Evolutionary conservation across 2,888 invertebrate genomes (phyloP), one percentile per base, ranked within the genome.

Genomic region (Pseudococcus viburni): DNA sequence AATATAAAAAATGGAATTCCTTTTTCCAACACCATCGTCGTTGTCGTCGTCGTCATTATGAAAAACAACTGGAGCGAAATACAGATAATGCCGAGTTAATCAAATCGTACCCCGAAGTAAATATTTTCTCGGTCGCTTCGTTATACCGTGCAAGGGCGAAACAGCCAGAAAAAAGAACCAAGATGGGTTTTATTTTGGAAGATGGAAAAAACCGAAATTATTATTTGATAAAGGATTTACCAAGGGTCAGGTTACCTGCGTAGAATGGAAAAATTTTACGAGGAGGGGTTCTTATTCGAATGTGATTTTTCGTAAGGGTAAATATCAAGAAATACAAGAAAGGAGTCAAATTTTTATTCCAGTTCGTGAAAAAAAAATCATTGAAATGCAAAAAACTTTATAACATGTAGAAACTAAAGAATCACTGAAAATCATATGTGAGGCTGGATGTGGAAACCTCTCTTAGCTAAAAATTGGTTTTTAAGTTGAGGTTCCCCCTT

Each of bases 1-100:
- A 42, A 42, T 51, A 55, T 59, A 51, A 55, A 55, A 85, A 85
- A 85, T 85, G 55, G 85, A 85, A 85, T 51, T 55, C 19, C 84
- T 26, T 73, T 33, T 73, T 33, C 73, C n/a, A 73, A 26, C 73
- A 17, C 39, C n/a, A 15, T 33, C 33, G 33, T 33, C 33, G 17
- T 33, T 26, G 26, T 73, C 73, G 39, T 73, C 33, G 73, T 73
- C 73, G 73, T 73, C 68, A 68, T 55, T 64, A 85, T 59, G 85
- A 85, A 55, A 48, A 85, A 64, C 59, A 85, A 85, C 59, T 85
- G 64, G 85, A 85, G 85, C 85, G 85, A 85, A 85, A 85, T 39
- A 64, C 85, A 85, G 85, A 85, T 85, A 85, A 85, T 85, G 64
- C 42, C 55, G 64, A 64, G 39, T 85, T 85, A 85, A 85, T 85